A percentile compares a stretch with the other conserved stretches of the same genome.
phyloP scores from a whole-genome alignment of 2,797 vertebrate species.

The Echeneis naucrates region DNA sequence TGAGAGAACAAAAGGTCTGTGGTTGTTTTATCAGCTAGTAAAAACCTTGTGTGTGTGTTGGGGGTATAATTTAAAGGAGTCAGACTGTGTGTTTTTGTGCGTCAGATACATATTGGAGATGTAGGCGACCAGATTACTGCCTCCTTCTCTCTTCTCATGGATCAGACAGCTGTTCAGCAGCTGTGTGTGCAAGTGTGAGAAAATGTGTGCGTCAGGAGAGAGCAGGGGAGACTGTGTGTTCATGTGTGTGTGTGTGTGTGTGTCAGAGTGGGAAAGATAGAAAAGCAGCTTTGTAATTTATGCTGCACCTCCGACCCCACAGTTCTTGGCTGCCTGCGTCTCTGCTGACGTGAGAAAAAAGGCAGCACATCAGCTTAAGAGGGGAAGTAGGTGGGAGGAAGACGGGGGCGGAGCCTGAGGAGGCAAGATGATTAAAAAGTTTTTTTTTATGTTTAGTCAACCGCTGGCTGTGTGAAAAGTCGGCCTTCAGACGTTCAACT shows the following conservation, averaged over 20 bases:
- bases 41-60: constrained; percentile 14
- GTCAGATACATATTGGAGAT: constrained; percentile 62
- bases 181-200: constrained; percentile 75
- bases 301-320: constrained; percentile 72
- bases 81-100: constrained; percentile 38
- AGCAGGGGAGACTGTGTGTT: constrained; percentile 36
- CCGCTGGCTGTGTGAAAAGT: constrained; percentile 27
- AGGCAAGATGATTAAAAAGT: constrained; percentile 38
- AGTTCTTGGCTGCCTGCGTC: constrained; percentile 54
- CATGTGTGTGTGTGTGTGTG: constrained; percentile 38
- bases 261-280: constrained; percentile 47
- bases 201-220: constrained; percentile 61
- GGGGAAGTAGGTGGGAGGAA: constrained; percentile 52
- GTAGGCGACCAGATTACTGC: constrained; percentile 59
- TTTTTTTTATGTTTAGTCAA: constrained; percentile 50
- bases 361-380: constrained; percentile 43
- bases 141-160: constrained; percentile 52
- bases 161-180: constrained; percentile 79
- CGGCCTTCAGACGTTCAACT: constrained; percentile 16
- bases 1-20: constrained; percentile 44
- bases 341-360: constrained; percentile 68
- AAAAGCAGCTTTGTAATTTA: constrained; percentile 69
- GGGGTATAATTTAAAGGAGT: constrained; percentile 46
- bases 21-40: constrained; percentile 52
- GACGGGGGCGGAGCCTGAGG: constrained; percentile 42